Evolutionary conservation across 2,113 vertebrate species (phyloP).

Genomic region (Candoia aspera): DNA sequence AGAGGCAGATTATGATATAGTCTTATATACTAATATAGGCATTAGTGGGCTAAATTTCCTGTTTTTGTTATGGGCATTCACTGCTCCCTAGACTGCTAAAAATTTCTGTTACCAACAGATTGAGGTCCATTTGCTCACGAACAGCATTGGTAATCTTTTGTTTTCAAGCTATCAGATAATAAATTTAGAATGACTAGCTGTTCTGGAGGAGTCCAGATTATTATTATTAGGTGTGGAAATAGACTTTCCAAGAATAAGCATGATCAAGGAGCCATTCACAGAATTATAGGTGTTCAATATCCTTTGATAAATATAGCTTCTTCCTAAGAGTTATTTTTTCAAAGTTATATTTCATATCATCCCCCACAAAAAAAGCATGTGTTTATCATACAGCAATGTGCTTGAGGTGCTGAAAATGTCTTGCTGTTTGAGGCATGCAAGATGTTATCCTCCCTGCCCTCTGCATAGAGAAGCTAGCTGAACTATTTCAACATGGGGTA

Average conservation of each 20-base stretch:
- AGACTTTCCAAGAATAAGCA: not conserved
- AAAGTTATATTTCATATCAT: not conserved
- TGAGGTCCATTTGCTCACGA: not conserved
- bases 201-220: not conserved
- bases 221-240: not conserved
- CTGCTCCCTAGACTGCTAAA: not conserved
- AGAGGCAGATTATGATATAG: not conserved
- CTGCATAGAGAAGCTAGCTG: not conserved
- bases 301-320: not conserved
- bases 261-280: not conserved
- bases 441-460: not conserved
- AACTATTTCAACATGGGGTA: not conserved
- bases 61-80: not conserved
- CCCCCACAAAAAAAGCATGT: not conserved
- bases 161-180: not conserved
- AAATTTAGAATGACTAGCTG: constrained; percentile 2
- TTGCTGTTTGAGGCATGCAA: not conserved
- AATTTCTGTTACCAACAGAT: not conserved
- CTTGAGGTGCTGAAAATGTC: not conserved
- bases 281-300: not conserved
- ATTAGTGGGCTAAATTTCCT: not conserved
- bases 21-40: not conserved
- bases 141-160: not conserved
- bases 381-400: not conserved
- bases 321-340: not conserved